These are phyloP conservation scores for Drosophila biarmipes DNA, from an alignment of 1,140 invertebrate species.

Conservation along the genomic window DNA sequence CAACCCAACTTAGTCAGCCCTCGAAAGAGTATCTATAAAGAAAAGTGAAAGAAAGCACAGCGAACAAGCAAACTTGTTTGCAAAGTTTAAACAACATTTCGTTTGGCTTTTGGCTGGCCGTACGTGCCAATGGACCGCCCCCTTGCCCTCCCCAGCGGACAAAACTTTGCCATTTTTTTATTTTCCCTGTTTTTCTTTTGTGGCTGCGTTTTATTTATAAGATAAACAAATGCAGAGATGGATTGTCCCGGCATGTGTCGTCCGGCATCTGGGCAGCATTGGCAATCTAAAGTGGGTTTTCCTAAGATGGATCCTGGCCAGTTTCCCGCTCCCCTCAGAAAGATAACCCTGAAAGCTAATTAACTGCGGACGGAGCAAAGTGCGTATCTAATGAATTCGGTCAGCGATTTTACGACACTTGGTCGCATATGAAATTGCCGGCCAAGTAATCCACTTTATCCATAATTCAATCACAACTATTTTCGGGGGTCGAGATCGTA, in stretches of 20 bases:
- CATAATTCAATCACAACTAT: constrained; percentile 80
- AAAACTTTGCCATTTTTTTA: constrained; percentile 50
- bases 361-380: constrained; percentile 41
- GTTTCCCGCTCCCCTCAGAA: background rate
- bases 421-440: constrained; percentile 58
- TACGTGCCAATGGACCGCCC: constrained; percentile 52
- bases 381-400: constrained; percentile 70
- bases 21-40: constrained; percentile 24
- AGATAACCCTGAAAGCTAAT: constrained; percentile 52
- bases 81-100: constrained; percentile 82
- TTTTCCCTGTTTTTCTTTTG: constrained; percentile 39
- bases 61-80: constrained; percentile 78
- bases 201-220: constrained; percentile 71
- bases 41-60: constrained; percentile 48
- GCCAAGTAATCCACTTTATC: constrained; percentile 74
- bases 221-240: constrained; percentile 80
- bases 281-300: constrained; percentile 73
- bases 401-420: constrained; percentile 70
- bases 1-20: background rate
- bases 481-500: constrained; percentile 53
- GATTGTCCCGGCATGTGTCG: constrained; percentile 70
- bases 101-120: constrained; percentile 60
- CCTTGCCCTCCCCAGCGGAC: constrained; percentile 10
- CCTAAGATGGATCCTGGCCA: constrained; percentile 54
- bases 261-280: constrained; percentile 63